Evolutionary conservation across 2,888 invertebrate genomes (phyloP).

Genomic region (Hipparchia semele): DNA sequence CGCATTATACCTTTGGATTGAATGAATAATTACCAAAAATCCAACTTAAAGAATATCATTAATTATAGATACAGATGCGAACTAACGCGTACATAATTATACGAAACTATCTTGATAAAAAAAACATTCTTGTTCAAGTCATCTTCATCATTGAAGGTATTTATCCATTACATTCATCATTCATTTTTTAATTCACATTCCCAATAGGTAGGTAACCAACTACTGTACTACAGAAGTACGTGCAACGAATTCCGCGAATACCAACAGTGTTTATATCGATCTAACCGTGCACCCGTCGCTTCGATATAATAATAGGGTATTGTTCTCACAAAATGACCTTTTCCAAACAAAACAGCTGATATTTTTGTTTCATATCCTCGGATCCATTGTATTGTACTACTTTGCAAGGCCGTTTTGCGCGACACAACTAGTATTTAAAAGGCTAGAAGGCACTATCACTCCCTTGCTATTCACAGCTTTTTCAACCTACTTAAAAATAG

Average conservation of each 20-base stretch:
- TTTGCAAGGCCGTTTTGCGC: conserved; percentile 31
- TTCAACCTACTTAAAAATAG: not conserved
- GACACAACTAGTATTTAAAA: conserved; percentile 27
- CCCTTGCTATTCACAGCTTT: not conserved
- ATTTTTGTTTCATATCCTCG: conserved; percentile 42
- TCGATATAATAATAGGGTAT: conserved; percentile 48
- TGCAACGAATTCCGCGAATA: conserved; percentile 31
- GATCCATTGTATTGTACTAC: conserved; percentile 9
- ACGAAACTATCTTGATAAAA: too few relatives aligned
- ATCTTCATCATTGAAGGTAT: not conserved
- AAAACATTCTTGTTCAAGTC: not conserved
- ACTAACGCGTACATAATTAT: too few relatives aligned
- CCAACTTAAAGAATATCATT: too few relatives aligned
- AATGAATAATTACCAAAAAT: too few relatives aligned
- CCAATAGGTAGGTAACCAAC: not conserved
- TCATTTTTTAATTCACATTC: conserved; percentile 8
- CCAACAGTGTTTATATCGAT: conserved; percentile 33
- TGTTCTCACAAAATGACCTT: conserved; percentile 47
- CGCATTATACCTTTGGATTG: too few relatives aligned
- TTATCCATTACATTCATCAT: conserved; percentile 16
- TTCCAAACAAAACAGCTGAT: conserved; percentile 46
- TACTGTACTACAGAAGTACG: not conserved
- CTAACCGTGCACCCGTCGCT: conserved; percentile 35
- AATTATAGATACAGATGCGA: too few relatives aligned
- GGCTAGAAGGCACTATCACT: conserved; percentile 8